phyloP scores from a whole-genome alignment of 2,797 vertebrate genomes.

The Gallinago nigripennis region DNA sequence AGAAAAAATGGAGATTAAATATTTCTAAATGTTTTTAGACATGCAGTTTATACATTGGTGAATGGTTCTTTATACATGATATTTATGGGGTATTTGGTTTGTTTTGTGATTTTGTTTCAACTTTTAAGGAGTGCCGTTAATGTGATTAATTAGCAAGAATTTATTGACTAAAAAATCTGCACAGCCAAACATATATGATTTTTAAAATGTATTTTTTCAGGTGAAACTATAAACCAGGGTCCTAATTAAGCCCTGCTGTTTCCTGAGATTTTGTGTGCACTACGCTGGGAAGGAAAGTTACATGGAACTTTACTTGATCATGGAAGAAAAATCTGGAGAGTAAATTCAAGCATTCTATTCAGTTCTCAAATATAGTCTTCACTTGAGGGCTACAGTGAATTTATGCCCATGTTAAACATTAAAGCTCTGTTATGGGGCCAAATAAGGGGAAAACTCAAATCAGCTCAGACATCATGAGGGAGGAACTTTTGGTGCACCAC shows the following conservation, averaged over 20 bases:
- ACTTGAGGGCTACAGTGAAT: conserved; percentile 61
- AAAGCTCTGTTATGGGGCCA: conserved; percentile 55
- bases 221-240: conserved; percentile 80
- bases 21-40: conserved; percentile 56
- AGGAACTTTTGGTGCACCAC: conserved; percentile 38
- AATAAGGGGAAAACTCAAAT: conserved; percentile 59
- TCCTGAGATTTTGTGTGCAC: conserved; percentile 75
- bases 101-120: conserved; percentile 80
- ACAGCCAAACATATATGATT: conserved; percentile 78
- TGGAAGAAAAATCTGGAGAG: conserved; percentile 66
- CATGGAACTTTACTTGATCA: conserved; percentile 70
- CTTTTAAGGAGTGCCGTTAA: conserved; percentile 79
- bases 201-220: conserved; percentile 83
- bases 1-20: not conserved
- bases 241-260: conserved; percentile 82
- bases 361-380: conserved; percentile 69
- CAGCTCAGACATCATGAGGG: not conserved
- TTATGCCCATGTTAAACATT: conserved; percentile 65
- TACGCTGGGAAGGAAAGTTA: conserved; percentile 65
- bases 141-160: conserved; percentile 82
- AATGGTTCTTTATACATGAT: conserved; percentile 75
- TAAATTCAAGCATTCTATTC: conserved; percentile 73
- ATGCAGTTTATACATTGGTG: conserved; percentile 43
- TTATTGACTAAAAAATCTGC: conserved; percentile 79
- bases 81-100: conserved; percentile 79